phyloP scores from a whole-genome alignment of 2,888 invertebrate species.

The Epirrhoe alternata region DNA sequence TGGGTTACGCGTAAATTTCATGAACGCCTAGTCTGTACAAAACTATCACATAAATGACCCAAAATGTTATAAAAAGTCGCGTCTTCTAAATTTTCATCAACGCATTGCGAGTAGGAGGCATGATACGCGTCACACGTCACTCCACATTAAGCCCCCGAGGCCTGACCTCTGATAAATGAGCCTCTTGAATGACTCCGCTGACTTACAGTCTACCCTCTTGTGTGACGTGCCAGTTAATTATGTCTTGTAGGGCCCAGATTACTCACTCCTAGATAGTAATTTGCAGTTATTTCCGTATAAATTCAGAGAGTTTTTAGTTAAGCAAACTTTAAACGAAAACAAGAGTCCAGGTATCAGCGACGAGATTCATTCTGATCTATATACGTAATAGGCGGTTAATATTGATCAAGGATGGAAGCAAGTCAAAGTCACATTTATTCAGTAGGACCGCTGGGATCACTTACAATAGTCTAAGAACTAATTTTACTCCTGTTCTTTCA shows the following conservation, averaged over 20 bases:
- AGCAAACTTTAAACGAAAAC: not conserved
- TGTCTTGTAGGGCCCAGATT: conserved; percentile 27
- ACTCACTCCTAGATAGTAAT: conserved; percentile 3
- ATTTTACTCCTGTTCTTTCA: too few species aligned
- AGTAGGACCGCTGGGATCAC: too few species aligned
- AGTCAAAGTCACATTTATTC: too few species aligned
- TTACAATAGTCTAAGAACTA: too few species aligned
- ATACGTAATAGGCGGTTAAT: too few species aligned
- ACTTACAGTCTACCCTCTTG: conserved; percentile 38
- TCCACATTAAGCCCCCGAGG: conserved; percentile 42
- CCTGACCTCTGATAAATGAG: conserved; percentile 53
- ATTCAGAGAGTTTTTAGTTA: not conserved
- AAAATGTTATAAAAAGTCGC: too few species aligned
- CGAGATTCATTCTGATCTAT: not conserved
- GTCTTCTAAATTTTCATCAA: conserved; percentile 5
- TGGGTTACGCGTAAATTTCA: too few species aligned
- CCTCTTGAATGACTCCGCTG: conserved; percentile 43
- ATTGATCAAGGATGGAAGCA: too few species aligned
- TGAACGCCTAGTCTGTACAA: too few species aligned
- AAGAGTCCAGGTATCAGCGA: too few species aligned
- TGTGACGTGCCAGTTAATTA: conserved; percentile 42
- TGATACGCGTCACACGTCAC: conserved; percentile 43
- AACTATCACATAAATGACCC: too few species aligned
- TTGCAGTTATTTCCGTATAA: not conserved
- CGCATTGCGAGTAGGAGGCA: conserved; percentile 26